These are phyloP conservation scores for Pachypsylla venusta DNA, from an alignment of 1,140 invertebrate genomes.

Conservation along the genomic window DNA sequence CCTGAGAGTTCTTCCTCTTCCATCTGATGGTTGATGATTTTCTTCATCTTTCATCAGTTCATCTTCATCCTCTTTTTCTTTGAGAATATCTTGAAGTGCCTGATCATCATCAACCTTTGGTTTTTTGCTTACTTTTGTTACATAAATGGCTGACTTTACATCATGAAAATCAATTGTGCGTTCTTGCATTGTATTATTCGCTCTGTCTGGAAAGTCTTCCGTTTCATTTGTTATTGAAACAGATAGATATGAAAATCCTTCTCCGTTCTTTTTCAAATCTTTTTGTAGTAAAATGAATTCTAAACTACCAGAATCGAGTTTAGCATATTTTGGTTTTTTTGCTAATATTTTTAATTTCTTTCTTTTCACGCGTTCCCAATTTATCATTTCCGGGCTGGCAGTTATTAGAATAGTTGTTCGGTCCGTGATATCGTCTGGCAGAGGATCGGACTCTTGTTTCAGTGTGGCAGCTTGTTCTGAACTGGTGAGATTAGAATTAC, in stretches of 20 bases:
- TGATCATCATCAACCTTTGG: background rate
- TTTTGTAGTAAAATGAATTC: slow-evolving; percentile 5
- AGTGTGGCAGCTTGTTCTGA: no score
- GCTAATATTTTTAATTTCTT: background rate
- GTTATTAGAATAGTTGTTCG: background rate
- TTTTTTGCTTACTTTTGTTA: background rate
- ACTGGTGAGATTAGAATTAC: no score
- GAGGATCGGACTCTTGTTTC: no score
- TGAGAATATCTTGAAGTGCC: background rate
- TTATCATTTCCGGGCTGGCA: background rate
- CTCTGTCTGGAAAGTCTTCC: background rate
- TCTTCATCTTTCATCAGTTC: background rate
- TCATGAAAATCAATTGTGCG: background rate
- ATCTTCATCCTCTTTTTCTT: slow-evolving; percentile 4
- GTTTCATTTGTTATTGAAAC: slow-evolving; percentile 2
- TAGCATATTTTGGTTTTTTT: background rate
- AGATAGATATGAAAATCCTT: background rate
- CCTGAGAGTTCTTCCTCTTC: no score
- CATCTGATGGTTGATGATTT: no score
- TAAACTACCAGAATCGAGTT: background rate
- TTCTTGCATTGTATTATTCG: background rate
- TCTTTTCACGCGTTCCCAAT: background rate
- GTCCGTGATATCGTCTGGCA: no score
- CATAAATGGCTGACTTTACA: background rate
- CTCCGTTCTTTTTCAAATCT: slow-evolving; percentile 7